Conservation (phyloP, 2,888 invertebrate genomes). For the Platycnemis pennipes region DNA sequence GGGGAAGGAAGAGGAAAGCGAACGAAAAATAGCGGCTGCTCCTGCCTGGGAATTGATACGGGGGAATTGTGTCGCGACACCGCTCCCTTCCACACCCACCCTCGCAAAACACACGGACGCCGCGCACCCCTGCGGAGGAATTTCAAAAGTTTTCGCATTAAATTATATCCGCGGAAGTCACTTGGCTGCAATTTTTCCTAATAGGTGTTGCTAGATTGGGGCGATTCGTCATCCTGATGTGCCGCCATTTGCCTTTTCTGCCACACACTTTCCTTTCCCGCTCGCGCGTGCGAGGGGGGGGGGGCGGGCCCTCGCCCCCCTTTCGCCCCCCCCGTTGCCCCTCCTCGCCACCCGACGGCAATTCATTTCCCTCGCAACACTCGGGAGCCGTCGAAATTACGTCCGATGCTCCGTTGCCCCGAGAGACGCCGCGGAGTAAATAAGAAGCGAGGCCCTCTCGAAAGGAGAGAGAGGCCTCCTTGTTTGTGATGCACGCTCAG, state of each 20-base stretch:
- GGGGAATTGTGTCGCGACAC: not conserved
- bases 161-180: slow-evolving; percentile 61
- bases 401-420: slow-evolving; percentile 2
- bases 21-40: not conserved
- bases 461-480: not conserved
- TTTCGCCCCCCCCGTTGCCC: not conserved
- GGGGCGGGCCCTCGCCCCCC: not conserved
- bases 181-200: slow-evolving; percentile 61
- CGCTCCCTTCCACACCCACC: not conserved
- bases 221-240: slow-evolving; percentile 54
- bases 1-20: not conserved
- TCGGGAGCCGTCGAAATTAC: slow-evolving; percentile 8
- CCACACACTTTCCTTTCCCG: slow-evolving; percentile 16
- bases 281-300: not conserved
- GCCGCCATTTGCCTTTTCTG: slow-evolving; percentile 55
- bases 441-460: not conserved
- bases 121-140: not conserved
- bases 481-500: not conserved
- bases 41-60: not conserved
- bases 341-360: not conserved
- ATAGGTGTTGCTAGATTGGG: slow-evolving; percentile 61
- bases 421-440: not conserved
- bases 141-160: slow-evolving; percentile 45
- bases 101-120: not conserved
- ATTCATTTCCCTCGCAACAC: not conserved